These are phyloP conservation scores for Dromius quadrimaculatus DNA, from an alignment of 2,888 invertebrate genomes.

Conservation along the genomic window DNA sequence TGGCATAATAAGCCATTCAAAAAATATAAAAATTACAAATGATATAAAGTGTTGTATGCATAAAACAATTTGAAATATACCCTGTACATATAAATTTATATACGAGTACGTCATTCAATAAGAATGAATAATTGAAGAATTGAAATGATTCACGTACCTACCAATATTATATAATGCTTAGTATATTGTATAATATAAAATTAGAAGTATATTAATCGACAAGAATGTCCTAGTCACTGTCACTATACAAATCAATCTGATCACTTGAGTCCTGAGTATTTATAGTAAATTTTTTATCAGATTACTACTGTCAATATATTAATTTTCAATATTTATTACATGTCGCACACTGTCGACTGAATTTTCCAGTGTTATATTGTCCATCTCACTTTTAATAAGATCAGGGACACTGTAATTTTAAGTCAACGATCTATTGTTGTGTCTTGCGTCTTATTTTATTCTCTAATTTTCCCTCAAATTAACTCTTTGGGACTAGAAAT, in stretches of 20 bases:
- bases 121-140: not conserved
- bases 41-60: too few species aligned
- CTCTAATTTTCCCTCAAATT: not conserved
- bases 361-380: not conserved
- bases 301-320: conserved; percentile 1
- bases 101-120: not conserved
- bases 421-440: too few species aligned
- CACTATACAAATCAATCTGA: too few species aligned
- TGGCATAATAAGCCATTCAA: too few species aligned
- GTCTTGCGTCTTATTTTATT: too few species aligned
- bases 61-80: too few species aligned
- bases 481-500: not conserved
- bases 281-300: not conserved
- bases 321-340: not conserved
- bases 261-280: not conserved
- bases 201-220: not conserved
- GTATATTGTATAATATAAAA: not conserved
- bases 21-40: too few species aligned
- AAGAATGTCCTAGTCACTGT: conserved; percentile 14
- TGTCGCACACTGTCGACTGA: not conserved
- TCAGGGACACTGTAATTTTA: too few species aligned
- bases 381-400: too few species aligned
- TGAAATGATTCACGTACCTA: not conserved
- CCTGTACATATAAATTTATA: too few species aligned
- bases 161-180: too few species aligned